Evolutionary conservation across 1,140 invertebrate species (phyloP).

Genomic region (Calycopis cecrops): DNA sequence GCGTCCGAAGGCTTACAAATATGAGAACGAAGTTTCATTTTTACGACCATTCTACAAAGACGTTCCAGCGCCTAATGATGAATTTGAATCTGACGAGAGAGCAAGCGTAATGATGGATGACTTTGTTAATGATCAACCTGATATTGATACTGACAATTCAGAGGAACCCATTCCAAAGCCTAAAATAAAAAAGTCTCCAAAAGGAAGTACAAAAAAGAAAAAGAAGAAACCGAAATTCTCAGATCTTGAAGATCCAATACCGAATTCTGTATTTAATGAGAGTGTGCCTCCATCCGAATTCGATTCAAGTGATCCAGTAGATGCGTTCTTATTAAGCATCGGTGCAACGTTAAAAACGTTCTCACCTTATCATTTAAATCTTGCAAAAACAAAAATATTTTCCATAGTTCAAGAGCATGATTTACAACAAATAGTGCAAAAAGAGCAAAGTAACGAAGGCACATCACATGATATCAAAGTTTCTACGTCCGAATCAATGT

Average conservation of each 20-base stretch:
- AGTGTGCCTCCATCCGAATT: slow-evolving; percentile 34
- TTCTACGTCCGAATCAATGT: slow-evolving; percentile 36
- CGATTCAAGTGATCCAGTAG: slow-evolving; percentile 52
- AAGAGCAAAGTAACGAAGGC: slow-evolving; percentile 30
- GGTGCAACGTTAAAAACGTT: slow-evolving; percentile 60
- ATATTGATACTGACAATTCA: slow-evolving; percentile 31
- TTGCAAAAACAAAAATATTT: slow-evolving; percentile 66
- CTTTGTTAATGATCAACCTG: slow-evolving; percentile 8
- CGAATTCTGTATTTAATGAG: slow-evolving; percentile 30
- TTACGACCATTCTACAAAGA: slow-evolving; percentile 55
- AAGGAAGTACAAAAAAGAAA: slow-evolving; percentile 36
- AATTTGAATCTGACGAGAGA: slow-evolving; percentile 38
- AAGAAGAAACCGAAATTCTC: slow-evolving; percentile 35
- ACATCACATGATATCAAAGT: slow-evolving; percentile 38
- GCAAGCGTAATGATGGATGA: slow-evolving; percentile 22
- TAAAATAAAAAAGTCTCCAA: slow-evolving; percentile 33
- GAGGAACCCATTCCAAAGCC: slow-evolving; percentile 35
- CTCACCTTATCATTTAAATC: slow-evolving; percentile 61
- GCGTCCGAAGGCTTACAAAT: slow-evolving; percentile 46
- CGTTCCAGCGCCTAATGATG: slow-evolving; percentile 28
- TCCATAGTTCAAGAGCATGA: slow-evolving; percentile 63
- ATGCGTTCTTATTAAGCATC: slow-evolving; percentile 61
- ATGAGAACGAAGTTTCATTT: slow-evolving; percentile 53
- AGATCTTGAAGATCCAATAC: slow-evolving; percentile 33
- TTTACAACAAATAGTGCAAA: slow-evolving; percentile 61